Evolutionary conservation across 2,888 invertebrate genomes (phyloP).

Genomic region (Cryptus viduatorius): DNA sequence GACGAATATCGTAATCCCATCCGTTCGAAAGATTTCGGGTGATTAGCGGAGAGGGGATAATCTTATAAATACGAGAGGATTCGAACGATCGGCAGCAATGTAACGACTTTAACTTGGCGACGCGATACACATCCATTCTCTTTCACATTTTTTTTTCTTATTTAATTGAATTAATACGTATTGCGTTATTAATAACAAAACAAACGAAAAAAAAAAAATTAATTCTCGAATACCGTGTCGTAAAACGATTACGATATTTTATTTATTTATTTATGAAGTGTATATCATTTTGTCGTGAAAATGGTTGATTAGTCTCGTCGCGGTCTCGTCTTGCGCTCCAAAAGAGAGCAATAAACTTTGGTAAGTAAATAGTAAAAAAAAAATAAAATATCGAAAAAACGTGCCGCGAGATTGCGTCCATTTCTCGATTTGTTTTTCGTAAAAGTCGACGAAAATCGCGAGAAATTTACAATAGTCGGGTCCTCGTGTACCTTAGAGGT

Average conservation of each 20-base stretch:
- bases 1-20: neutral
- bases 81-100: slow-evolving; percentile 73
- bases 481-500: slow-evolving; percentile 54
- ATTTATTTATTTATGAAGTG: slow-evolving; percentile 61
- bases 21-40: neutral
- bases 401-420: neutral
- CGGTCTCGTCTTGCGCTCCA: slow-evolving; percentile 31
- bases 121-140: slow-evolving; percentile 49
- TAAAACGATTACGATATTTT: slow-evolving; percentile 55
- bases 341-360: slow-evolving; percentile 27
- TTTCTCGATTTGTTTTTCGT: neutral
- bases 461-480: neutral
- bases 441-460: neutral
- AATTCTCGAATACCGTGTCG: slow-evolving; percentile 72
- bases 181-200: slow-evolving; percentile 34
- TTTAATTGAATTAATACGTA: slow-evolving; percentile 41
- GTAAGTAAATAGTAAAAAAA: slow-evolving; percentile 42
- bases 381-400: slow-evolving; percentile 1
- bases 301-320: slow-evolving; percentile 11
- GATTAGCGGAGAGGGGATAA: slow-evolving; percentile 72
- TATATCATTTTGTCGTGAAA: slow-evolving; percentile 30
- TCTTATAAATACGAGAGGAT: slow-evolving; percentile 77
- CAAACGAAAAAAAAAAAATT: slow-evolving; percentile 11
- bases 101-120: slow-evolving; percentile 73
- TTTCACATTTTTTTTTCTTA: slow-evolving; percentile 27